These are phyloP conservation scores for Apogon talboti DNA, from an alignment of 2,797 vertebrate species.

Conservation along the genomic window DNA sequence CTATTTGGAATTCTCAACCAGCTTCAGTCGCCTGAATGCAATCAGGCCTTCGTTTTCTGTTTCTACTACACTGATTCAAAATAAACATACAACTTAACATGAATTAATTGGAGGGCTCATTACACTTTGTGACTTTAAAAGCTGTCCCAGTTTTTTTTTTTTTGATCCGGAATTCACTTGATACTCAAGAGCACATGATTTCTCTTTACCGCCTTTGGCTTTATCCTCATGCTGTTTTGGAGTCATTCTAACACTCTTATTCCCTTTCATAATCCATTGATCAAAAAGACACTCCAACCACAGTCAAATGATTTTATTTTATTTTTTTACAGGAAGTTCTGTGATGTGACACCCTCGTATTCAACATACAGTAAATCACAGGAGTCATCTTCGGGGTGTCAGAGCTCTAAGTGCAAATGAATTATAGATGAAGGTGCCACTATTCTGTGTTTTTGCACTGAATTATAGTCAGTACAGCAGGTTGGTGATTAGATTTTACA, in stretches of 20 bases:
- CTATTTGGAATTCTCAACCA: constrained; percentile 63
- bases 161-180: constrained; percentile 40
- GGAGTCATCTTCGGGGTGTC: constrained; percentile 21
- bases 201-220: constrained; percentile 41
- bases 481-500: too few species aligned
- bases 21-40: constrained; percentile 44
- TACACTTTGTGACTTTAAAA: constrained; percentile 19
- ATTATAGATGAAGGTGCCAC: not conserved
- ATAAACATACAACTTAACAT: constrained; percentile 43
- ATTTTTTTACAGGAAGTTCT: constrained; percentile 11
- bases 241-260: constrained; percentile 60
- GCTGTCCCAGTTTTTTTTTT: not conserved
- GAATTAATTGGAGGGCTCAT: constrained; percentile 16
- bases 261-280: constrained; percentile 67
- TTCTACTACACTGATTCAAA: constrained; percentile 26
- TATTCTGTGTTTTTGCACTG: too few species aligned
- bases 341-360: constrained; percentile 23
- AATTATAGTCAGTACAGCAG: too few species aligned
- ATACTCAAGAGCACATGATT: constrained; percentile 35
- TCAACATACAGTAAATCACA: constrained; percentile 7
- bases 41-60: constrained; percentile 31
- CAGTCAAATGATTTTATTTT: constrained; percentile 25
- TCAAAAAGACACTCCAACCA: constrained; percentile 58
- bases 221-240: constrained; percentile 38
- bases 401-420: constrained; percentile 7